These are phyloP conservation scores for Mycteria americana DNA, from an alignment of 2,797 vertebrate genomes.

Conservation along the genomic window DNA sequence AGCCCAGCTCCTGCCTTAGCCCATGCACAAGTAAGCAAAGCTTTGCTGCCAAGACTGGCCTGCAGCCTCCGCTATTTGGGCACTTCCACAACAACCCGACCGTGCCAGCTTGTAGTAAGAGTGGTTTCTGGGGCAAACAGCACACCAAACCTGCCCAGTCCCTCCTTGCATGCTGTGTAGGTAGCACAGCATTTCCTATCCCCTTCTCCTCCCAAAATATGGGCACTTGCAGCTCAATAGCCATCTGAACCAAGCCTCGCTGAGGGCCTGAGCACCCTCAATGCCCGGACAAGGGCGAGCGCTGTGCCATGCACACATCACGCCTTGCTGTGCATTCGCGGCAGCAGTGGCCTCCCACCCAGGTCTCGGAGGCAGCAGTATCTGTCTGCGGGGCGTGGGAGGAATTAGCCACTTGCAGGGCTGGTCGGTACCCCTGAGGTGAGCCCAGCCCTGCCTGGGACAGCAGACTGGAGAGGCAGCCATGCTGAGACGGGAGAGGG, in stretches of 20 bases:
- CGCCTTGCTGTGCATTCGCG: background rate
- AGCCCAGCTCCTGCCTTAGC: background rate
- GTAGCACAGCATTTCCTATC: background rate
- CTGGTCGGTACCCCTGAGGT: background rate
- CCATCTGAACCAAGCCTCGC: rapidly evolving
- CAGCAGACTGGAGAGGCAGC: background rate
- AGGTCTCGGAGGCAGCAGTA: background rate
- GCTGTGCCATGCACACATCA: background rate
- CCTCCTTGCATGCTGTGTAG: background rate
- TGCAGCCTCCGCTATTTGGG: background rate
- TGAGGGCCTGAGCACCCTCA: background rate
- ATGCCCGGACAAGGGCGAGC: rapidly evolving
- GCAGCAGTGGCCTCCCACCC: background rate
- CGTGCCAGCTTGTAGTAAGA: background rate
- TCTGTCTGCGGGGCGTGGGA: background rate
- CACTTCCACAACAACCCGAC: background rate
- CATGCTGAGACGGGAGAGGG: rapidly evolving
- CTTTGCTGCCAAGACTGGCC: background rate
- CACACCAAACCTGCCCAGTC: background rate
- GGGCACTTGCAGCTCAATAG: background rate
- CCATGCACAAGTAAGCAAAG: background rate
- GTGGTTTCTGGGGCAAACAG: background rate
- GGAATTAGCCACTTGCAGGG: background rate
- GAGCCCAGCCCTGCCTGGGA: background rate
- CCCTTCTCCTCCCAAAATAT: background rate